Conservation (phyloP, 1,140 invertebrate species). For the Notospermus geniculatus region DNA sequence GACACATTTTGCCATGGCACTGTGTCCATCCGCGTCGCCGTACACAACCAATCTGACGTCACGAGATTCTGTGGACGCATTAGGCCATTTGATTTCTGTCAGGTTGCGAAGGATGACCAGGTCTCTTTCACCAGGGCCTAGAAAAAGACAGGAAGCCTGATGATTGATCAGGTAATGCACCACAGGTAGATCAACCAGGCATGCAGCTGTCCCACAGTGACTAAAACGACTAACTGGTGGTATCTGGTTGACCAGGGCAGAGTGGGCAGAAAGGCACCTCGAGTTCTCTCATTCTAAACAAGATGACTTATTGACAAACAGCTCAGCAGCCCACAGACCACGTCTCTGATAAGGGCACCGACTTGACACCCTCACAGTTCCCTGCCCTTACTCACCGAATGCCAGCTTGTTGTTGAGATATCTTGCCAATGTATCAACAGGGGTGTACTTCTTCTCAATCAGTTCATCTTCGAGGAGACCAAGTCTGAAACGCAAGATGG, state of each 20-base stretch:
- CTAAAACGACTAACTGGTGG: background rate
- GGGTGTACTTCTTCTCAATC: slow-evolving; percentile 78
- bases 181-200: slow-evolving; percentile 1
- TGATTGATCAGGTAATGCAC: background rate
- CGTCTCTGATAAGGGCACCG: too few species aligned
- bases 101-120: slow-evolving; percentile 92
- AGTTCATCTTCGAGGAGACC: slow-evolving; percentile 80
- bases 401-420: slow-evolving; percentile 84
- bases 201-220: background rate
- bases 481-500: slow-evolving; percentile 60
- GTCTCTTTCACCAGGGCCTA: slow-evolving; percentile 83
- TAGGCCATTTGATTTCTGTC: slow-evolving; percentile 86
- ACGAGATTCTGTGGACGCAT: slow-evolving; percentile 75
- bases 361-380: too few species aligned
- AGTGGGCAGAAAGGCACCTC: background rate
- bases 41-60: slow-evolving; percentile 93
- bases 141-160: slow-evolving; percentile 26
- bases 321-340: too few species aligned
- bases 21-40: slow-evolving; percentile 78
- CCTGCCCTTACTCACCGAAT: slow-evolving; percentile 74
- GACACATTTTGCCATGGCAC: slow-evolving; percentile 97
- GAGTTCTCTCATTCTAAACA: too few species aligned
- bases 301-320: too few species aligned
- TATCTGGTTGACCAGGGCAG: background rate
- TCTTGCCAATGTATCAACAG: slow-evolving; percentile 85